phyloP scores from a whole-genome alignment of 2,113 vertebrate genomes.

The Meriones unguiculatus region DNA sequence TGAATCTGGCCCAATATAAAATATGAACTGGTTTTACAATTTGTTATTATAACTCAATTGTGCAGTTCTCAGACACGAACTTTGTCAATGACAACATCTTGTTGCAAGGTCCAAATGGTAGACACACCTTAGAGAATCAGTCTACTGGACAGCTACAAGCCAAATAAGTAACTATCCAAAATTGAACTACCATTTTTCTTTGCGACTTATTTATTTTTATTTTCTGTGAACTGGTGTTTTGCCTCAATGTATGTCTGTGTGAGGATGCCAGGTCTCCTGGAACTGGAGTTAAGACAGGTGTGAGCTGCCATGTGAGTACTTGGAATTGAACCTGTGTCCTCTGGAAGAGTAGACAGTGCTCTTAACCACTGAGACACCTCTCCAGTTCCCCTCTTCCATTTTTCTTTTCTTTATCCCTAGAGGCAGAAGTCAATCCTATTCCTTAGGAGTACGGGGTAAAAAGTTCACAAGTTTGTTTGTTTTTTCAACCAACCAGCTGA shows the following conservation, averaged over 20 bases:
- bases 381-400: not conserved
- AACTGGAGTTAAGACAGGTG: not conserved
- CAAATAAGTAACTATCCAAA: not conserved
- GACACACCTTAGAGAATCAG: not conserved
- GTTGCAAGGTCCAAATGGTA: not conserved
- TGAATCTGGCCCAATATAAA: not conserved
- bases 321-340: not conserved
- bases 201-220: not conserved
- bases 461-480: not conserved
- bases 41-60: not conserved
- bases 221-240: not conserved
- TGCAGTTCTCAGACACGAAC: not conserved
- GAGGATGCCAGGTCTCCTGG: not conserved
- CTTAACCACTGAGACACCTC: not conserved
- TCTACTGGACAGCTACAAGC: slow-evolving; percentile 8
- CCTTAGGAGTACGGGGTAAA: not conserved
- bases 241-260: not conserved
- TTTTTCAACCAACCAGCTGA: not conserved
- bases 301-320: not conserved
- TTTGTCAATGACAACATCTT: not conserved
- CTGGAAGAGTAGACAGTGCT: not conserved
- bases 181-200: not conserved
- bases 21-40: not conserved
- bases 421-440: not conserved
- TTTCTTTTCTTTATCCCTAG: slow-evolving; percentile 18